Evolutionary conservation across 2,797 vertebrate genomes (phyloP).

Genomic region (Enteromius anoplus): DNA sequence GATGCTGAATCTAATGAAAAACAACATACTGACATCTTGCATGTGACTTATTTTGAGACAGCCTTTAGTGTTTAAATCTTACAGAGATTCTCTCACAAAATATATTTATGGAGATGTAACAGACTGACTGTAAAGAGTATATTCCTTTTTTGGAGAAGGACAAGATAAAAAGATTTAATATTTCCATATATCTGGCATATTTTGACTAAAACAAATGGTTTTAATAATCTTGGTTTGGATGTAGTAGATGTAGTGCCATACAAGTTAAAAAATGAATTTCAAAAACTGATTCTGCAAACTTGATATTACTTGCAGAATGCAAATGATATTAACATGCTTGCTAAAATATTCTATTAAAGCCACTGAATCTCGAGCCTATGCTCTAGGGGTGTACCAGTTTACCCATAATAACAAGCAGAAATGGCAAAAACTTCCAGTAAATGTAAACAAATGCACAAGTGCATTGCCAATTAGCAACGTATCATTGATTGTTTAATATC

Average conservation of each 20-base stretch:
- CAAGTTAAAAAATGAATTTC: not conserved
- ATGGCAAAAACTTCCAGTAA: not conserved
- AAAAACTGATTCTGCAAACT: not conserved
- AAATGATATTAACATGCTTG: not conserved
- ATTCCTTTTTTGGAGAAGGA: not conserved
- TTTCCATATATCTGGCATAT: no score
- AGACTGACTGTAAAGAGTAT: not conserved
- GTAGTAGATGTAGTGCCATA: no score
- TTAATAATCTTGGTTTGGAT: no score
- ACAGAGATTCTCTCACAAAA: not conserved
- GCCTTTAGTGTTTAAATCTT: not conserved
- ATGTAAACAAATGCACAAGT: not conserved
- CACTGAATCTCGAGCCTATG: not conserved
- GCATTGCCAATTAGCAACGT: not conserved
- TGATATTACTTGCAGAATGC: not conserved
- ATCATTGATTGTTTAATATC: conserved; percentile 5
- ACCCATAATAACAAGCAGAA: not conserved
- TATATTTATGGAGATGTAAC: not conserved
- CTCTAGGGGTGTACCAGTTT: not conserved
- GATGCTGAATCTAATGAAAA: not conserved
- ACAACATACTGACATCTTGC: not conserved
- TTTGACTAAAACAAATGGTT: no score
- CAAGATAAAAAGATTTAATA: not conserved
- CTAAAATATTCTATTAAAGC: not conserved
- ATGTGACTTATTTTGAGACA: not conserved